A percentile compares a stretch with the other conserved stretches of the same genome.
Evolutionary conservation across 2,113 vertebrate genomes (phyloP).

Genomic region (Scolopax mira): DNA sequence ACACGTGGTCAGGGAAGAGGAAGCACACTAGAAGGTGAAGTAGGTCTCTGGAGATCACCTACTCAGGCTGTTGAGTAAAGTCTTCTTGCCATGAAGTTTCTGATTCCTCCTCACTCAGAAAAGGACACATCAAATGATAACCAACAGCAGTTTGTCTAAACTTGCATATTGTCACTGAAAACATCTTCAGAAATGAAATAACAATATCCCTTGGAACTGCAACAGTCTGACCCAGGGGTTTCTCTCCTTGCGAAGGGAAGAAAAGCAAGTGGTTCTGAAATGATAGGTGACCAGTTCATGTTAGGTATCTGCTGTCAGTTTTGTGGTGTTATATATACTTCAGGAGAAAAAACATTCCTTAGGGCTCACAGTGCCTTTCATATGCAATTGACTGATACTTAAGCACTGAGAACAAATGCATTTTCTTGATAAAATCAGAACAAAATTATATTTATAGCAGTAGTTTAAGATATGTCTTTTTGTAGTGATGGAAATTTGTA

Average conservation of each 20-base stretch:
- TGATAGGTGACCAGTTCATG: not conserved
- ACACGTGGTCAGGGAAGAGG: not conserved
- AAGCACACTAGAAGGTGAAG: not conserved
- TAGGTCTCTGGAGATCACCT: not conserved
- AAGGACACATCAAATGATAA: not conserved
- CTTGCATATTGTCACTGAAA: not conserved
- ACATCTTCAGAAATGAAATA: not conserved
- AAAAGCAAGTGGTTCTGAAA: not conserved
- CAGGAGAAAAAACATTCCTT: not conserved
- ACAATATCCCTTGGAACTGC: not conserved
- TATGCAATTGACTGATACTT: not conserved
- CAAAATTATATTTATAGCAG: not conserved
- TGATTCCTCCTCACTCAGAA: not conserved
- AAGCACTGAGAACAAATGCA: not conserved
- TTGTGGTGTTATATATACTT: not conserved
- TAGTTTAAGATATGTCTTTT: not conserved
- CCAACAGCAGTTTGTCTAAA: not conserved
- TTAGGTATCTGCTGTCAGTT: not conserved
- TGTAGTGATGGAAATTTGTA: constrained; percentile 16
- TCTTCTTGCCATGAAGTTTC: not conserved
- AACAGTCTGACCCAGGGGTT: not conserved
- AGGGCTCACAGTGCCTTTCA: not conserved
- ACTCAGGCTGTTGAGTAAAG: not conserved
- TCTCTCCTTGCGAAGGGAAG: not conserved
- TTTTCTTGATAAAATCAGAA: not conserved